Evolutionary conservation across 2,797 vertebrate genomes (phyloP).

Genomic region (Sphenodon punctatus): DNA sequence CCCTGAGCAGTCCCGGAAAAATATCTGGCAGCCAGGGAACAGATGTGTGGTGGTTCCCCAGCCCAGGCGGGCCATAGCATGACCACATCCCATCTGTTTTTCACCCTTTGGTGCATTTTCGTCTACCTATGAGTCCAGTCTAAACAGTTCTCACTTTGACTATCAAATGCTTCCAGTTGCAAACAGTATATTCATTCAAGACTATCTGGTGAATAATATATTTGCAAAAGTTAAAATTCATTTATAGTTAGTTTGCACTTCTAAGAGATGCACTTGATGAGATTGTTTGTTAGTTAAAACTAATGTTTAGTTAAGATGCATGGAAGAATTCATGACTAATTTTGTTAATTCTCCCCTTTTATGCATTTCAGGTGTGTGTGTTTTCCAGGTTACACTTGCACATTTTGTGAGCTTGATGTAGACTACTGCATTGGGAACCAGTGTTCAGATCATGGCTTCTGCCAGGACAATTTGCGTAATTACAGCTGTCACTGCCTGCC

Average conservation of each 20-base stretch:
- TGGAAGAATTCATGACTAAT: not conserved
- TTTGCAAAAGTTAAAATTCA: not conserved
- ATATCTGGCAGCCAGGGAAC: too few relatives aligned
- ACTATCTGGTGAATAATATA: not conserved
- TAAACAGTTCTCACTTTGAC: not conserved
- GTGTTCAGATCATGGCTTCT: slow-evolving; percentile 79
- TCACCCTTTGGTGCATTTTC: too few relatives aligned
- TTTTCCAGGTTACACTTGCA: slow-evolving; percentile 73
- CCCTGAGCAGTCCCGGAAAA: too few relatives aligned
- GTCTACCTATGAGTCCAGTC: not conserved
- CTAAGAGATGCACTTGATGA: not conserved
- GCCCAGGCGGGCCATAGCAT: too few relatives aligned
- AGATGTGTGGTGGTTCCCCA: too few relatives aligned
- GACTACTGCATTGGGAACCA: slow-evolving; percentile 76
- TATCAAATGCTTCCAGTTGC: not conserved
- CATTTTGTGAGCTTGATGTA: slow-evolving; percentile 73
- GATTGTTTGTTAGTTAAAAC: not conserved
- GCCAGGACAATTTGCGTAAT: slow-evolving; percentile 75
- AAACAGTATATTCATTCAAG: not conserved
- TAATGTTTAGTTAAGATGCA: not conserved
- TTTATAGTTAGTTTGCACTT: not conserved
- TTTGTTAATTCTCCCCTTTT: not conserved
- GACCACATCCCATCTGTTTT: too few relatives aligned
- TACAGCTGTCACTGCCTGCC: slow-evolving; percentile 79
- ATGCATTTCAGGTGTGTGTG: slow-evolving; percentile 76